A percentile compares a stretch with the other conserved stretches of the same genome.
Evolutionary conservation across 53 echinoderm and acorn worm species (phyloP).

Genomic region (Stichopus horrens): DNA sequence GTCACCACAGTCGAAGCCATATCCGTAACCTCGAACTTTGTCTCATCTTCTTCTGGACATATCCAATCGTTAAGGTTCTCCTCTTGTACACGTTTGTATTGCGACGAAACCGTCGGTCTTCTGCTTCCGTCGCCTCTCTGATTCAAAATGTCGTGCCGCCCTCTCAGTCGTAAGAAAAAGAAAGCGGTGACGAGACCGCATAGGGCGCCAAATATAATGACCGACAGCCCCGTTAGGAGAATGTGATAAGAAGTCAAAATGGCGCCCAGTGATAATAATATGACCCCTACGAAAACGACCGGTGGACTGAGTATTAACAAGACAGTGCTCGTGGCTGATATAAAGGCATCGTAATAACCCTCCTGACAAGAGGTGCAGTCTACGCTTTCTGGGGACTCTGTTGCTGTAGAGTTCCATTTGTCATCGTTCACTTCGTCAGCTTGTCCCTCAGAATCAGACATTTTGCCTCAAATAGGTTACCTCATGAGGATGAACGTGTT

Average conservation of each 20-base stretch:
- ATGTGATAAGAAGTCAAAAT: slow-evolving; percentile 64
- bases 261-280: slow-evolving; percentile 64
- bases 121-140: not conserved
- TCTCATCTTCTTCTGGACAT: not conserved
- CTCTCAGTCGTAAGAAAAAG: slow-evolving; percentile 68
- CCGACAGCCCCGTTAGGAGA: slow-evolving; percentile 65
- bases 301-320: slow-evolving; percentile 86
- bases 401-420: not conserved
- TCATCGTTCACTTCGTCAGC: not conserved
- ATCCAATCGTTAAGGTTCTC: slow-evolving; percentile 10
- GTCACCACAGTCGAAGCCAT: slow-evolving; percentile 63
- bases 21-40: slow-evolving; percentile 31
- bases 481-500: too few species aligned
- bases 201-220: slow-evolving; percentile 71
- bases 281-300: slow-evolving; percentile 74
- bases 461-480: not conserved
- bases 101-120: not conserved
- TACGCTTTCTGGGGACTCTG: not conserved
- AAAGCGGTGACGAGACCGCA: slow-evolving; percentile 74
- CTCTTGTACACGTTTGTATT: slow-evolving; percentile 13
- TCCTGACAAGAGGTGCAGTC: not conserved
- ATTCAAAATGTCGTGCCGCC: slow-evolving; percentile 23
- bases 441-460: slow-evolving; percentile 32
- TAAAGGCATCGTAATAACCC: slow-evolving; percentile 47
- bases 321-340: slow-evolving; percentile 57